Base-by-base conservation (phyloP, 2,113 vertebrate species). In the Chaetorhynchus papuensis region DNA sequence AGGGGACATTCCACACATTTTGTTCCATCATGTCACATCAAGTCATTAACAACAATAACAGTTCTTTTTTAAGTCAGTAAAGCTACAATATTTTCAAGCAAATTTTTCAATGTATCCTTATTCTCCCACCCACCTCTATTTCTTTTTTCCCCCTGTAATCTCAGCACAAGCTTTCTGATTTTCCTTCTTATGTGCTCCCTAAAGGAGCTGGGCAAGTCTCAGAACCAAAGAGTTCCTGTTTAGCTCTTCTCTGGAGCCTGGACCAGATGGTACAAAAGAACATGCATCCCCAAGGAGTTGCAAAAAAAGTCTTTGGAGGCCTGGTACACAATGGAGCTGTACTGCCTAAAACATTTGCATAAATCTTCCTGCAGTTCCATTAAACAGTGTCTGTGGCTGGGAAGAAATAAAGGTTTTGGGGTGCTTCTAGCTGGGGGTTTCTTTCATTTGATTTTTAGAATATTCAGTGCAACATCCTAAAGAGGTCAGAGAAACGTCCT, bases 211-310 rank as follows among this genome's bases (percentile, higher is more conserved):
- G 56, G 79, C 45, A 65, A 84, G 21, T 52, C 85, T 91, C 50
- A 87, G 71, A 76, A 87, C 81, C 60, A 81, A 72, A 89, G 56
- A 84, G 83, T 45, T 91, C 89, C 82, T 64, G 69, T 95, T 92
- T 75, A 78, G 66, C 45, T 94, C 53, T 74, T 89, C 87, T 78
- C 69, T 82, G 65, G 83, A 84, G 91, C 83, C 44, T 70, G 66
- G 70, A 65, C 15, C 91, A 95, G 83, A 91, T 96, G 93, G 89
- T 57, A 93, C 69, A 75, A 63, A 89, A 57, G 87, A 75, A 71
- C 80, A 94, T 2, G 0, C 42, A 65, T 93, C 77, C 81, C 93
- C 47, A 16, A 57, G 87, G 71, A 89, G 61, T 4, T 96, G 81
- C 53, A 76, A 30, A 60, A 89, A 90, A 85, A 24, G 15, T 28